These are phyloP conservation scores for Coptotermes formosanus DNA, from an alignment of 1,140 invertebrate genomes.

Conservation along the genomic window DNA sequence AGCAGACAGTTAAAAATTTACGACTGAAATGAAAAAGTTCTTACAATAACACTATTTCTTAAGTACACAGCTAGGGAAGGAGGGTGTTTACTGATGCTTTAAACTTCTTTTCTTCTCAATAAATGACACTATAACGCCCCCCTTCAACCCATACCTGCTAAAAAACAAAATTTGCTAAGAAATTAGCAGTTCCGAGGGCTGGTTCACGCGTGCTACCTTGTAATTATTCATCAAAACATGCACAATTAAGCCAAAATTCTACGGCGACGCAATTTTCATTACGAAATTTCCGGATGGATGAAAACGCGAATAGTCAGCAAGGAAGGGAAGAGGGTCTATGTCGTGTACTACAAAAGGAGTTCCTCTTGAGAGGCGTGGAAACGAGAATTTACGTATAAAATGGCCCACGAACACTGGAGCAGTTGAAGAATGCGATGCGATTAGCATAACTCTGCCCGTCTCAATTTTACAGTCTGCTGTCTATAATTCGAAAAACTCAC, in stretches of 20 bases:
- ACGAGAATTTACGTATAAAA: too few species aligned
- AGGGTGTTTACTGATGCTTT: not conserved
- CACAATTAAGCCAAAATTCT: constrained; percentile 11
- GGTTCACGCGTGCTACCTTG: not conserved
- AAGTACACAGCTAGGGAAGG: not conserved
- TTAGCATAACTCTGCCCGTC: not conserved
- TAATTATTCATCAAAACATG: not conserved
- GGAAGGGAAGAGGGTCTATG: not conserved
- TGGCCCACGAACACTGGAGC: not conserved
- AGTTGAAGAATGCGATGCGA: not conserved
- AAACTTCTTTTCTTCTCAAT: not conserved
- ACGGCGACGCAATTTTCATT: not conserved
- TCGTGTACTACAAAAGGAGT: not conserved
- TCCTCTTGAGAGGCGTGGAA: not conserved
- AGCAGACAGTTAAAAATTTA: too few species aligned
- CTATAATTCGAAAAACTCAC: not conserved
- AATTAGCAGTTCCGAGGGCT: not conserved
- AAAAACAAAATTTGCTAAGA: not conserved
- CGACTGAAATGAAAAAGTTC: too few species aligned
- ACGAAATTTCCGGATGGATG: not conserved
- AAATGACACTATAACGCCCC: not conserved
- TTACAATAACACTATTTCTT: not conserved
- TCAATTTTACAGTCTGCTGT: not conserved
- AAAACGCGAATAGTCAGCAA: not conserved
- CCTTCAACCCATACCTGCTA: not conserved